These are phyloP conservation scores for Eriosoma lanigerum DNA, from an alignment of 1,140 invertebrate species.

Conservation along the genomic window DNA sequence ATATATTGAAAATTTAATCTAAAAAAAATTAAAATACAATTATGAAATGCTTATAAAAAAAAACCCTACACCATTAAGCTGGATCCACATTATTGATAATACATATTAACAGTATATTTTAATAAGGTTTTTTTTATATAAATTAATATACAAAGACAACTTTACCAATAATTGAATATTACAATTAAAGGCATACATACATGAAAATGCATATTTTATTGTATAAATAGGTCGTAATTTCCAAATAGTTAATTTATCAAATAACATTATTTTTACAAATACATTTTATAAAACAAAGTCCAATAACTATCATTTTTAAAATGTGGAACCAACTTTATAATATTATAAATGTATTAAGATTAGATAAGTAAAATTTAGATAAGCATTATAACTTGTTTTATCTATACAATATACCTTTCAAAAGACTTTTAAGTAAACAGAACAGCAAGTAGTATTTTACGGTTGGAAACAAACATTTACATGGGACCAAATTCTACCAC, in stretches of 20 bases:
- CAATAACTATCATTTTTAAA: not conserved
- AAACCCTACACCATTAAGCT: slow-evolving; percentile 35
- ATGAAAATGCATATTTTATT: not conserved
- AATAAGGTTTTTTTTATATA: not conserved
- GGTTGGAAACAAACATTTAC: slow-evolving; percentile 7
- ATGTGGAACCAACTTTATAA: slow-evolving; percentile 29
- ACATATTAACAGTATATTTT: not conserved
- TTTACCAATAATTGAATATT: not conserved
- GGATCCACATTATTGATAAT: slow-evolving; percentile 8
- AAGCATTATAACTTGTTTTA: slow-evolving; percentile 41
- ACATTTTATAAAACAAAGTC: not conserved
- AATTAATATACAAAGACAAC: not conserved
- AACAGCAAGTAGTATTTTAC: slow-evolving; percentile 18
- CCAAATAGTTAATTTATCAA: not conserved
- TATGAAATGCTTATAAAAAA: slow-evolving; percentile 10
- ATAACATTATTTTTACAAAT: not conserved
- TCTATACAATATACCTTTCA: slow-evolving; percentile 21
- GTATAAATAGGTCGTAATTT: too few relatives aligned
- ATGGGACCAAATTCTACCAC: slow-evolving; percentile 40
- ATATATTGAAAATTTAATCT: not conserved
- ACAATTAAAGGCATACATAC: not conserved
- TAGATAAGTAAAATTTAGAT: slow-evolving; percentile 30
- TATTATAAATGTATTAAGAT: slow-evolving; percentile 26
- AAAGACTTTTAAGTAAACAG: slow-evolving; percentile 9
- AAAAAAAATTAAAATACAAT: not conserved